Percentiles rank a stretch among this genome's conserved stretches.
These are phyloP conservation scores for Homarus gammarus DNA, from an alignment of 2,888 invertebrate genomes.

Conservation along the genomic window DNA sequence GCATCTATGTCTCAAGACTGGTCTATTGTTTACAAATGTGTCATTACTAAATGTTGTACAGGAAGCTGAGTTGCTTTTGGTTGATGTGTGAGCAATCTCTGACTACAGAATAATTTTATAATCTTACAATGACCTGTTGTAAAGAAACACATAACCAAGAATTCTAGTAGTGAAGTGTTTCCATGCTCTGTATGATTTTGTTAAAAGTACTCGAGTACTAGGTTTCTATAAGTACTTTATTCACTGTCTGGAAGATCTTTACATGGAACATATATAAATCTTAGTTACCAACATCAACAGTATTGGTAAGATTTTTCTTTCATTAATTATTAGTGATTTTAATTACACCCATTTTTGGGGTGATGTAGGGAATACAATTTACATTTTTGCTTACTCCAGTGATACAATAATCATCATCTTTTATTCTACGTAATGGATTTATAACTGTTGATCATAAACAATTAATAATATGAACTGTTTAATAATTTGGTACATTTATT, in stretches of 20 bases:
- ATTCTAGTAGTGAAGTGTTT: slow-evolving; percentile 65
- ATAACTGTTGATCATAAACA: too few relatives aligned
- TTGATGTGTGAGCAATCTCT: slow-evolving; percentile 52
- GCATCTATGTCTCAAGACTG: slow-evolving; percentile 54
- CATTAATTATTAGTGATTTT: too few relatives aligned
- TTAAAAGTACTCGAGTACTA: slow-evolving; percentile 15
- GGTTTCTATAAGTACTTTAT: slow-evolving; percentile 5
- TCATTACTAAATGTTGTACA: slow-evolving; percentile 52
- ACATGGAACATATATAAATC: not conserved
- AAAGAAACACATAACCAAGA: slow-evolving; percentile 70
- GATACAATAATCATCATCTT: too few relatives aligned
- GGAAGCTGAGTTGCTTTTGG: slow-evolving; percentile 47
- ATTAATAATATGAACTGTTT: too few relatives aligned
- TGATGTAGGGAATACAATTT: too few relatives aligned
- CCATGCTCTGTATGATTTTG: slow-evolving; percentile 61
- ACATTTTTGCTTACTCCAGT: too few relatives aligned
- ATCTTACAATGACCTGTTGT: slow-evolving; percentile 73
- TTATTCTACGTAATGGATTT: too few relatives aligned
- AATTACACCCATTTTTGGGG: too few relatives aligned
- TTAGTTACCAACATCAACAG: too few relatives aligned
- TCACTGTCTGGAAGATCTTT: not conserved
- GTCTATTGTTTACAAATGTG: slow-evolving; percentile 37
- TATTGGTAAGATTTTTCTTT: too few relatives aligned
- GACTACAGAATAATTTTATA: slow-evolving; percentile 65
- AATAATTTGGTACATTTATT: too few relatives aligned